Evolutionary conservation across 2,797 vertebrate genomes (phyloP).

Genomic region (Carapus acus): DNA sequence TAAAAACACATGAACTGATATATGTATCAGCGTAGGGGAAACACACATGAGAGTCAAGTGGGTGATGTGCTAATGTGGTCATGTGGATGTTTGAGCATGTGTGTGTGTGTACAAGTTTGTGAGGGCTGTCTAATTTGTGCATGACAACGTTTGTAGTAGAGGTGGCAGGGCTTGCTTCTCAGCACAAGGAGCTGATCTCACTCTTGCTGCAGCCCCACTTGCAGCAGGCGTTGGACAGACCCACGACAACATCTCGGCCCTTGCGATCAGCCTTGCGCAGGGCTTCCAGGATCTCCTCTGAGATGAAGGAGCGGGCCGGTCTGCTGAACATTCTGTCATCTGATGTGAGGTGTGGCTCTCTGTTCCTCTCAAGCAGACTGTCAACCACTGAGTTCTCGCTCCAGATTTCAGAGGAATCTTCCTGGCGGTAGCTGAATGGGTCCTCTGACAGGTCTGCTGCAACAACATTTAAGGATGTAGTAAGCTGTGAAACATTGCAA

Average conservation of each 20-base stretch:
- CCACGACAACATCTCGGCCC: conserved; percentile 74
- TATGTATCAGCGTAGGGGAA: background rate
- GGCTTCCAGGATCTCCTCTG: conserved; percentile 71
- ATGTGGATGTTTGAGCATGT: conserved; percentile 1
- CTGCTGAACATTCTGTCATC: conserved; percentile 56
- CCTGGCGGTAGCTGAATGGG: conserved; percentile 57
- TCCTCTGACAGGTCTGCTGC: conserved; percentile 59
- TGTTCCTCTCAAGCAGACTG: conserved; percentile 54
- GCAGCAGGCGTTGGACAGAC: conserved; percentile 81
- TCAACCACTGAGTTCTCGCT: conserved; percentile 50
- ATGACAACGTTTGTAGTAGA: no score
- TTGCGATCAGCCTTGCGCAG: conserved; percentile 71
- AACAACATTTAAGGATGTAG: conserved; percentile 1
- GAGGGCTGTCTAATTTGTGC: no score
- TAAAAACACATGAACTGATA: no score
- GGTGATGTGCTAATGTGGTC: conserved; percentile 5
- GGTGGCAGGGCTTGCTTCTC: conserved; percentile 27
- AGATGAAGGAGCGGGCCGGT: conserved; percentile 65
- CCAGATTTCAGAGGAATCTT: conserved; percentile 57
- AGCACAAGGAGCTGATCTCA: conserved; percentile 85
- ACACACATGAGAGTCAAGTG: background rate
- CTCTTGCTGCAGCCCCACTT: conserved; percentile 85
- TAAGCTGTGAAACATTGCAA: no score
- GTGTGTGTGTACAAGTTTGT: background rate
- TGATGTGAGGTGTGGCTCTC: conserved; percentile 52